These are phyloP conservation scores for Piprites chloris DNA, from an alignment of 2,113 vertebrate genomes.

Conservation along the genomic window DNA sequence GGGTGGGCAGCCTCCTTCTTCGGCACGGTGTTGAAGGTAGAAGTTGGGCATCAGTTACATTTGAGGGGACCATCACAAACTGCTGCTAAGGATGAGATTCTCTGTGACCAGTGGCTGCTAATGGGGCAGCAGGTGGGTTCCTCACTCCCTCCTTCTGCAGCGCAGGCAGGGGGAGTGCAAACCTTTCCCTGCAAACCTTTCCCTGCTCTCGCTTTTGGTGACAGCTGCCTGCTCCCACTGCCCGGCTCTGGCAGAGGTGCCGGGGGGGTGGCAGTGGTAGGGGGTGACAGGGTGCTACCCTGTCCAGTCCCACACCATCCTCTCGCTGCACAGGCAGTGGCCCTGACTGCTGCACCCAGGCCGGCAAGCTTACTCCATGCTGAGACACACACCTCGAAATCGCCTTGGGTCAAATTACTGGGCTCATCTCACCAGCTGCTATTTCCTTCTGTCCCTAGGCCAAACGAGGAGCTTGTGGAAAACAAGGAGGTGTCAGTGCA, in stretches of 20 bases:
- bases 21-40: accelerated
- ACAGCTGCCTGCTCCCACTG: not conserved
- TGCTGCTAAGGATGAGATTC: not conserved
- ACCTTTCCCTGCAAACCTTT: not conserved
- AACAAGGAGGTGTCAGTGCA: constrained; percentile 14
- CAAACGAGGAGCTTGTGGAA: not conserved
- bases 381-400: not conserved
- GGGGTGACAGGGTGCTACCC: accelerated
- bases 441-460: constrained; percentile 42
- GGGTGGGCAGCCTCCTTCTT: not conserved
- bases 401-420: not conserved
- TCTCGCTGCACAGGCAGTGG: not conserved
- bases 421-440: not conserved
- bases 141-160: not conserved
- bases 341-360: not conserved
- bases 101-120: not conserved
- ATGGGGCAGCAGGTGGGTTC: not conserved
- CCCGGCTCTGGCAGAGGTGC: not conserved
- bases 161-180: not conserved
- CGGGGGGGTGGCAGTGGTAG: not conserved
- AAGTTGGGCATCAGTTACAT: not conserved
- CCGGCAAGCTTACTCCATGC: not conserved
- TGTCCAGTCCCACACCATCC: not conserved
- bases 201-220: not conserved
- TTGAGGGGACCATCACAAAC: not conserved